Percentiles rank a stretch among this genome's conserved stretches.
phyloP scores from a whole-genome alignment of 2,888 invertebrate species.

The Clitarchus hookeri region DNA sequence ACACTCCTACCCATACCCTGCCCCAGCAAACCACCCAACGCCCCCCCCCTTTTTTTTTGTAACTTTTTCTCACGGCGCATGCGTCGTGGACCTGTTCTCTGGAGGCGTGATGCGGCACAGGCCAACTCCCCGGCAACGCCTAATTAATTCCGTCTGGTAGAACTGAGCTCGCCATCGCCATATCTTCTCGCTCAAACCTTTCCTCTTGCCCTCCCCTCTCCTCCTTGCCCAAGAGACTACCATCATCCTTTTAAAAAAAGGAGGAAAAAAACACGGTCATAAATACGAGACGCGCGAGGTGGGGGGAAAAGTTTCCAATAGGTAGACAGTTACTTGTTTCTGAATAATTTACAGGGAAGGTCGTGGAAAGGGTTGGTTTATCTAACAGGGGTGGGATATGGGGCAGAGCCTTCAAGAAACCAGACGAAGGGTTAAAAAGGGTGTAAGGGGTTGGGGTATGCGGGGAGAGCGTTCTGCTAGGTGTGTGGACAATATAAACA shows the following conservation, averaged over 20 bases:
- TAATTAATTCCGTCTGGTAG: conserved; percentile 38
- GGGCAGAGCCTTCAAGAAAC: neutral
- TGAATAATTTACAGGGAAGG: conserved; percentile 39
- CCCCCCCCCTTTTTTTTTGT: too few species aligned
- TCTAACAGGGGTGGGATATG: conserved; percentile 30
- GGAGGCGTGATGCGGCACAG: conserved; percentile 33
- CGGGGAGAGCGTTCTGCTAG: neutral
- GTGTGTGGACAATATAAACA: conserved; percentile 22
- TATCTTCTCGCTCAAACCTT: conserved; percentile 32
- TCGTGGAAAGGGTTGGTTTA: conserved; percentile 34
- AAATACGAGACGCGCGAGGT: conserved; percentile 4
- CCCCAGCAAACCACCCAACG: neutral
- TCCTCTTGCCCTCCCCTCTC: neutral
- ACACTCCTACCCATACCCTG: too few species aligned
- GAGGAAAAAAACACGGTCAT: neutral
- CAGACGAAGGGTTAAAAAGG: neutral
- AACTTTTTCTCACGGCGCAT: conserved; percentile 11
- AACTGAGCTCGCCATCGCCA: conserved; percentile 31
- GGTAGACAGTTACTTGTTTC: conserved; percentile 32
- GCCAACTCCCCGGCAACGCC: conserved; percentile 20
- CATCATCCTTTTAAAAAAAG: neutral
- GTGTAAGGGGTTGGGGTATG: too few species aligned
- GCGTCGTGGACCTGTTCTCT: conserved; percentile 27
- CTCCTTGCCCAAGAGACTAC: neutral
- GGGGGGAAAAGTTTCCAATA: conserved; percentile 24